These are phyloP conservation scores for Drosophila dives DNA, from an alignment of 2,888 invertebrate species.

Conservation along the genomic window DNA sequence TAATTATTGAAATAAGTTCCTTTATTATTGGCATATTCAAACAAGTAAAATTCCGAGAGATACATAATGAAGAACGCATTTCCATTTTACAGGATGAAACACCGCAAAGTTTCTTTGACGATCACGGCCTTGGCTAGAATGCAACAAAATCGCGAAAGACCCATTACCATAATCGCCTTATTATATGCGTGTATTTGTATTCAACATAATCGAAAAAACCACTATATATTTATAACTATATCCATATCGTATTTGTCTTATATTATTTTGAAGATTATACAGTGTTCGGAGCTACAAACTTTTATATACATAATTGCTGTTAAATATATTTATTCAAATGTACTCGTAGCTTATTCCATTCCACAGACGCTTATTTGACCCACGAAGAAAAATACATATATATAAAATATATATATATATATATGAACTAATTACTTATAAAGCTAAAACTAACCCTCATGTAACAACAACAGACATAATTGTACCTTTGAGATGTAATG, in stretches of 20 bases:
- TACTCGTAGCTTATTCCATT: conserved; percentile 21
- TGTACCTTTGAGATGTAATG: conserved; percentile 31
- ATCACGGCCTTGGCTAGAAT: conserved; percentile 96
- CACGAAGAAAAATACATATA: background rate
- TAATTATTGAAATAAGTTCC: background rate
- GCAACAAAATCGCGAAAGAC: conserved; percentile 29
- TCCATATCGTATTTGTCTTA: conserved; percentile 36
- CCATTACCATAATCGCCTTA: conserved; percentile 64
- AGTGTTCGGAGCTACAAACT: conserved; percentile 28
- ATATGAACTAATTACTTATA: conserved; percentile 12
- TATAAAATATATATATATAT: background rate
- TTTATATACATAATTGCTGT: conserved; percentile 42
- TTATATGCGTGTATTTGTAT: conserved; percentile 62
- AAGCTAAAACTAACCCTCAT: conserved; percentile 10
- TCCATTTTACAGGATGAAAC: conserved; percentile 98
- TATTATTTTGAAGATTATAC: conserved; percentile 29
- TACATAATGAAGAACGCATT: conserved; percentile 53
- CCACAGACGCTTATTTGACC: conserved; percentile 31
- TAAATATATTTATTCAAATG: conserved; percentile 42
- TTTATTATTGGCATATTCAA: conserved; percentile 29
- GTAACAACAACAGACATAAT: conserved; percentile 25
- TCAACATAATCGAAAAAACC: conserved; percentile 48
- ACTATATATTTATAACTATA: conserved; percentile 10
- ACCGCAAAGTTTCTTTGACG: conserved; percentile 99
- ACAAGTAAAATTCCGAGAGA: conserved; percentile 7